phyloP scores from a whole-genome alignment of 2,888 invertebrate species.

The Mechanitis mazaeus region DNA sequence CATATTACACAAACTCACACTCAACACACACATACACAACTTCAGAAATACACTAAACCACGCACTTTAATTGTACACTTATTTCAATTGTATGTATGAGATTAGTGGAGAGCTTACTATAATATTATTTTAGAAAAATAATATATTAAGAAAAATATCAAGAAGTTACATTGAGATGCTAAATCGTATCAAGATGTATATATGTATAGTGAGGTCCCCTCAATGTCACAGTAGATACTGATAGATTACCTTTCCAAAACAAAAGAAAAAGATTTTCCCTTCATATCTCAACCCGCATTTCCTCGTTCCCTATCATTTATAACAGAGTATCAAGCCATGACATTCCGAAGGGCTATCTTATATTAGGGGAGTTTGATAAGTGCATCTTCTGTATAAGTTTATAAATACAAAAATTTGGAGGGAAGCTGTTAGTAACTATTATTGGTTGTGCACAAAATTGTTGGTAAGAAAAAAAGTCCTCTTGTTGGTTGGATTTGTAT shows the following conservation, averaged over 20 bases:
- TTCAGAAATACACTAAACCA: too few species aligned
- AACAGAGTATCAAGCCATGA: constrained; percentile 50
- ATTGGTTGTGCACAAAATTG: too few species aligned
- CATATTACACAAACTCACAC: too few species aligned
- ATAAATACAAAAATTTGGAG: neutral
- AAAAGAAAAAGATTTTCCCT: constrained; percentile 21
- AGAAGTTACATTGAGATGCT: neutral
- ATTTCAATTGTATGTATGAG: too few species aligned
- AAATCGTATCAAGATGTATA: neutral
- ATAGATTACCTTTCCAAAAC: constrained; percentile 21
- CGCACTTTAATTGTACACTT: too few species aligned
- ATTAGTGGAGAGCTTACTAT: too few species aligned
- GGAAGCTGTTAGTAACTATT: neutral
- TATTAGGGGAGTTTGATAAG: constrained; percentile 29
- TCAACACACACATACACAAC: too few species aligned
- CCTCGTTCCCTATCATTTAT: constrained; percentile 57
- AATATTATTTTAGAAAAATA: too few species aligned
- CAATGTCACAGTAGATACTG: constrained; percentile 11
- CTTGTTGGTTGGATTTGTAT: too few species aligned
- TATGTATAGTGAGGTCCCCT: neutral
- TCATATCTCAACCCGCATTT: constrained; percentile 44
- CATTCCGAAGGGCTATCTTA: constrained; percentile 40
- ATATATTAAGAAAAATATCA: neutral
- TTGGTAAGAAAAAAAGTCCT: too few species aligned
- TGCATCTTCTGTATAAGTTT: constrained; percentile 15